phyloP scores from a whole-genome alignment of 1,140 invertebrate species.

The Pinna nobilis region DNA sequence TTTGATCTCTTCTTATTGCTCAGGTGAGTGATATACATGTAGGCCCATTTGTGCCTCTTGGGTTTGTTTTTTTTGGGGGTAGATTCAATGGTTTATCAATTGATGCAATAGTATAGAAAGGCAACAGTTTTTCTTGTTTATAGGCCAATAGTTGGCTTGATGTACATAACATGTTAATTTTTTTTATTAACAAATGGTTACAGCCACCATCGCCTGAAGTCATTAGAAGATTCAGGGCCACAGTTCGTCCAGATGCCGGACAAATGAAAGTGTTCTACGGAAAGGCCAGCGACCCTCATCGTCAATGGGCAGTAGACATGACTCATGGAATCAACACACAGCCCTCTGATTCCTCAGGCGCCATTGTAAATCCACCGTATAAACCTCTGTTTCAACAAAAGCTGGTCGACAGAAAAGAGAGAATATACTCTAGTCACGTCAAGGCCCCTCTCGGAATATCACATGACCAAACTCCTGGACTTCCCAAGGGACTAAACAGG shows the following conservation, averaged over 20 bases:
- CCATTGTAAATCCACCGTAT: constrained; percentile 68
- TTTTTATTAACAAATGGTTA: constrained; percentile 17
- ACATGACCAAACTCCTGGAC: constrained; percentile 59
- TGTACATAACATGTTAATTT: not conserved
- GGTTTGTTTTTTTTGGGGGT: too few relatives aligned
- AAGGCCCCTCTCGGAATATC: constrained; percentile 68
- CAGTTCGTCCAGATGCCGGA: constrained; percentile 68
- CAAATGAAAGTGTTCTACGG: constrained; percentile 71
- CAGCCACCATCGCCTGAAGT: constrained; percentile 69
- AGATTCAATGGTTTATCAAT: not conserved
- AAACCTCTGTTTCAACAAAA: constrained; percentile 69
- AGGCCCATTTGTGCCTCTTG: too few relatives aligned
- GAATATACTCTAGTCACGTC: constrained; percentile 63
- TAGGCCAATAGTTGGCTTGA: not conserved
- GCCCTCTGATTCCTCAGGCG: constrained; percentile 55
- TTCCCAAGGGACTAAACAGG: constrained; percentile 64
- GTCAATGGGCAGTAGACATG: constrained; percentile 69
- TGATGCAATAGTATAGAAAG: not conserved
- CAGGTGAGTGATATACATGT: too few relatives aligned
- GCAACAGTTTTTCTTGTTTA: not conserved
- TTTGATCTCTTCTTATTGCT: too few relatives aligned
- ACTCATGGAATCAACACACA: constrained; percentile 69
- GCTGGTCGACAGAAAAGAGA: constrained; percentile 66
- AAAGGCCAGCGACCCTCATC: constrained; percentile 70
- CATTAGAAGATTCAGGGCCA: constrained; percentile 67